Base-by-base conservation (phyloP, 1,140 invertebrate species). In the Propsilocerus akamusi region DNA sequence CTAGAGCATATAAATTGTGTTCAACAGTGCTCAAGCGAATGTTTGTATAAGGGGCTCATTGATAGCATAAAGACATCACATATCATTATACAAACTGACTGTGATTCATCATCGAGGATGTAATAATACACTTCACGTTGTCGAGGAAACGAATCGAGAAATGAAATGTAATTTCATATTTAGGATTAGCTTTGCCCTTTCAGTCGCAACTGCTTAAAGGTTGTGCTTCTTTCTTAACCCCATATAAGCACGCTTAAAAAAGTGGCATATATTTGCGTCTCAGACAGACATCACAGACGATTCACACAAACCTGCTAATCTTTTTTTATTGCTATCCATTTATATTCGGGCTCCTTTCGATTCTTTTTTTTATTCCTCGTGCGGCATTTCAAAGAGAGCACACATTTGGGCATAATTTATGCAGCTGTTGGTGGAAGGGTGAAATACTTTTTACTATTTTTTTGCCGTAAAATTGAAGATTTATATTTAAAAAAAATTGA, bases 141-240 rank as follows among this genome's bases (percentile, higher is more conserved):
- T 2, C 28, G n/a, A 30, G 28, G 28, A 30, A 41, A n/a, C n/a
- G n/a, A n/a, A n/a, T n/a, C n/a, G n/a, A n/a, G n/a, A n/a, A n/a
- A n/a, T n/a, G n/a, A n/a, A 41, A 37, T 17, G 22, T 20, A 41
- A 41, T 41, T 41, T 41, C 34, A 41, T 41, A 41, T 41, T 41
- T 20, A 41, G 22, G 34, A 41, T 41, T 41, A 41, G n/a, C 34
- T 41, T 41, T 41, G n/a, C n/a, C n/a, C n/a, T n/a, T n/a, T n/a
- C n/a, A n/a, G n/a, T n/a, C n/a, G n/a, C n/a, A n/a, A n/a, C n/a
- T n/a, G n/a, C n/a, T n/a, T n/a, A n/a, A n/a, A n/a, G n/a, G n/a
- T 41, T 20, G 22, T 41, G 34, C 14, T 20, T 41, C 8, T 41
- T 37, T 30, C 10, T 30, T 30, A 11, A 11, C 6, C n/a, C 6